Evolutionary conservation across 2,888 invertebrate genomes (phyloP).

Genomic region (Xestia sexstrigata): DNA sequence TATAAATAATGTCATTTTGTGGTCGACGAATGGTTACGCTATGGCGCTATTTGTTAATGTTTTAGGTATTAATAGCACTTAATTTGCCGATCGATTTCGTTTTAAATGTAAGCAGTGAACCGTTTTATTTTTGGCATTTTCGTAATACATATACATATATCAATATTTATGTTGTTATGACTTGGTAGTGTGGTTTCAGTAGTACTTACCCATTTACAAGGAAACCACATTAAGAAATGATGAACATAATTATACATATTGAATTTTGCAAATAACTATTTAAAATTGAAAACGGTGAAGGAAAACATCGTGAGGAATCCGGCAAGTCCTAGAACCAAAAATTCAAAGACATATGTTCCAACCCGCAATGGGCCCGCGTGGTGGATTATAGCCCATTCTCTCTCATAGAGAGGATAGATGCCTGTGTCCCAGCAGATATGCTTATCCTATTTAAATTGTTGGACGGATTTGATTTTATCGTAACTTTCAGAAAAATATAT

Average conservation of each 20-base stretch:
- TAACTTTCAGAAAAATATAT: neutral
- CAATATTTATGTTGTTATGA: neutral
- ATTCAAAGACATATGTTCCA: too few relatives aligned
- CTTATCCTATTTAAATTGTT: neutral
- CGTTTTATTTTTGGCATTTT: neutral
- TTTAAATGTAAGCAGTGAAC: slow-evolving; percentile 7
- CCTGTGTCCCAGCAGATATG: too few relatives aligned
- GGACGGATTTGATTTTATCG: too few relatives aligned
- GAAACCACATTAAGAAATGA: slow-evolving; percentile 4
- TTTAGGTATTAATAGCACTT: slow-evolving; percentile 30
- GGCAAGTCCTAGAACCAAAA: too few relatives aligned
- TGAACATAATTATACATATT: neutral
- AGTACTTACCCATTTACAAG: neutral
- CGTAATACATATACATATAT: neutral
- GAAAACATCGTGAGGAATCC: too few relatives aligned
- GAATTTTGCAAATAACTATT: neutral
- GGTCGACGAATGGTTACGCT: slow-evolving; percentile 38
- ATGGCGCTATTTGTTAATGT: slow-evolving; percentile 16
- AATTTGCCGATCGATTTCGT: slow-evolving; percentile 12
- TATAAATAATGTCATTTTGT: slow-evolving; percentile 55
- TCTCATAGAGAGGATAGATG: too few relatives aligned
- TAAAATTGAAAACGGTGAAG: too few relatives aligned
- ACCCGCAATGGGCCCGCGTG: too few relatives aligned
- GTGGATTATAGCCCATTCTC: too few relatives aligned
- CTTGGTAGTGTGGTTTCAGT: neutral